A percentile compares a stretch with the other conserved stretches of the same genome.
Conservation (phyloP, 1,140 invertebrate species). For the Brachionus calyciflorus region DNA sequence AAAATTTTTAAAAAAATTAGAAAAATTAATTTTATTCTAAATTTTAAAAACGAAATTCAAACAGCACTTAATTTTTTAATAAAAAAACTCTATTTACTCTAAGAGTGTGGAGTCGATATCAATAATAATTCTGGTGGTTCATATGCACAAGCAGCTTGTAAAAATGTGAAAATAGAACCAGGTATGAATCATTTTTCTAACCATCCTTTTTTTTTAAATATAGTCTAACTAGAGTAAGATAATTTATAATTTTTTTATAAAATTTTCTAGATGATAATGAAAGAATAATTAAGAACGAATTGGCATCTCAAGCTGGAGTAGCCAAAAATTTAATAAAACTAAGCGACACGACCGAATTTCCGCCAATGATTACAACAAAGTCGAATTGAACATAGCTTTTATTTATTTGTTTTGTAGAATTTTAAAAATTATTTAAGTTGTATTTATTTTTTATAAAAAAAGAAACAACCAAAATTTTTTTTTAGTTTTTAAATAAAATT, state of each 20-base stretch:
- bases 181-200: background rate
- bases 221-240: no score
- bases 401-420: no score
- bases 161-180: slow-evolving; percentile 24
- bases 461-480: no score
- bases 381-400: no score
- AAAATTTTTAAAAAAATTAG: no score
- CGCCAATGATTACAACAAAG: background rate
- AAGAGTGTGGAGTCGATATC: background rate
- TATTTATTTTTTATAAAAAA: no score
- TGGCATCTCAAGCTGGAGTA: slow-evolving; percentile 23
- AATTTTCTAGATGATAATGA: slow-evolving; percentile 29
- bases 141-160: slow-evolving; percentile 31
- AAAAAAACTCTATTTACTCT: background rate
- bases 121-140: background rate
- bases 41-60: no score
- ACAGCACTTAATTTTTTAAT: background rate
- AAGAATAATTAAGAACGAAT: background rate
- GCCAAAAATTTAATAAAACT: slow-evolving; percentile 14
- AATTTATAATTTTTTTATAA: background rate
- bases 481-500: no score
- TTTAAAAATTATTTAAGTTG: no score
- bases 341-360: slow-evolving; percentile 24
- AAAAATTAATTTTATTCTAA: no score
- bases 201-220: no score